These are phyloP conservation scores for Diplodus sargus DNA, from an alignment of 2,797 vertebrate genomes.

Conservation along the genomic window DNA sequence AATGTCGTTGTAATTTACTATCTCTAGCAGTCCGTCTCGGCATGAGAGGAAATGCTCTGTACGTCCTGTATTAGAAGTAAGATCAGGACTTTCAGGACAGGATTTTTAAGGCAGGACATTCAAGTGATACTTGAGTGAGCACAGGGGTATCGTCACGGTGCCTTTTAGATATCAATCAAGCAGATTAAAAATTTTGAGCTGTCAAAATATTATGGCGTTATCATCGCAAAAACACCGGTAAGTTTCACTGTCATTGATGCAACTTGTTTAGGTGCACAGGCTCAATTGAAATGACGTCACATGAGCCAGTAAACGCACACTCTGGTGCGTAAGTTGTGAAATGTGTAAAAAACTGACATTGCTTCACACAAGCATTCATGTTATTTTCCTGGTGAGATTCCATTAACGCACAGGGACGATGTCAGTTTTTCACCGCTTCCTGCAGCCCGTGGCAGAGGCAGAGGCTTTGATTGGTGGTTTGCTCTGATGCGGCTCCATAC, in stretches of 20 bases:
- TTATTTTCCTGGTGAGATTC: neutral
- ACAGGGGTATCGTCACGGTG: neutral
- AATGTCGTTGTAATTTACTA: constrained; percentile 43
- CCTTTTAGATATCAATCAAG: neutral
- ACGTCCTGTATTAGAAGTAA: constrained; percentile 16
- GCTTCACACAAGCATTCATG: neutral
- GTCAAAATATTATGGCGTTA: too few species aligned
- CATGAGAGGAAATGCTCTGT: constrained; percentile 31
- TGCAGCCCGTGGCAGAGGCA: neutral
- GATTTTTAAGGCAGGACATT: constrained; percentile 3
- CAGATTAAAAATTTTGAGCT: neutral
- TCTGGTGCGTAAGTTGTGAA: neutral
- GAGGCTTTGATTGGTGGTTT: constrained; percentile 38
- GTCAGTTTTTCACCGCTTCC: constrained; percentile 19
- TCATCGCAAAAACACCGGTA: too few species aligned
- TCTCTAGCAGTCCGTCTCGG: constrained; percentile 38
- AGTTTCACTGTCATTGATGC: too few species aligned
- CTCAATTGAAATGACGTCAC: neutral
- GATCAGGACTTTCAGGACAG: constrained; percentile 7
- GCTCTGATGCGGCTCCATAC: constrained; percentile 46
- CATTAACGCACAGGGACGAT: constrained; percentile 4
- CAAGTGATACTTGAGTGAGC: constrained; percentile 10
- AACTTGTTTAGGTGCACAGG: too few species aligned
- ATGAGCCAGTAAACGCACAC: constrained; percentile 1
- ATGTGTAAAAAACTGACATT: neutral